These are phyloP conservation scores for Drosophila eugracilis DNA, from an alignment of 1,140 invertebrate species.

Conservation along the genomic window DNA sequence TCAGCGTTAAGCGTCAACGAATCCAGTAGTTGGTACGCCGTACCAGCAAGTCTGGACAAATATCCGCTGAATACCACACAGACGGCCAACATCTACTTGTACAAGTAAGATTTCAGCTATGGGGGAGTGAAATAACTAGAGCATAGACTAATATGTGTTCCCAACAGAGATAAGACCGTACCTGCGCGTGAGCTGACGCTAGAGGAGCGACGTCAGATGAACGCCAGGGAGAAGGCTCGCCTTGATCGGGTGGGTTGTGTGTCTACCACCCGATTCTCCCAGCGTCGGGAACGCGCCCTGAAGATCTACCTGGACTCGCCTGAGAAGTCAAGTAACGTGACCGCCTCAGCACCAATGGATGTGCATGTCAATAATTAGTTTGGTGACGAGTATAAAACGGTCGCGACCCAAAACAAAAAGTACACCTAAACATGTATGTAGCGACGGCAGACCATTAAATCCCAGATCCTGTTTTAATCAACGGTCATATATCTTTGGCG, in stretches of 20 bases:
- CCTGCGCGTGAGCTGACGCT: slow-evolving; percentile 86
- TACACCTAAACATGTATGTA: slow-evolving; percentile 36
- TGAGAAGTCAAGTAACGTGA: slow-evolving; percentile 66
- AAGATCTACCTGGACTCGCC: slow-evolving; percentile 90
- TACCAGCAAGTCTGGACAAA: slow-evolving; percentile 61
- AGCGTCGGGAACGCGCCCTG: slow-evolving; percentile 89
- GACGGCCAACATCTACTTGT: slow-evolving; percentile 77
- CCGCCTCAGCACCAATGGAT: slow-evolving; percentile 68
- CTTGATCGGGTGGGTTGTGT: slow-evolving; percentile 82
- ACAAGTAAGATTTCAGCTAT: slow-evolving; percentile 63
- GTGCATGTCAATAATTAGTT: slow-evolving; percentile 60
- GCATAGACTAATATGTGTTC: slow-evolving; percentile 4
- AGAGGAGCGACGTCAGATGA: slow-evolving; percentile 88
- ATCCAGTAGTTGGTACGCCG: slow-evolving; percentile 65
- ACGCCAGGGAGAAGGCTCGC: slow-evolving; percentile 87
- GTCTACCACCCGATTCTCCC: slow-evolving; percentile 85
- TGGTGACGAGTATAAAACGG: neutral
- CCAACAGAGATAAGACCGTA: slow-evolving; percentile 88
- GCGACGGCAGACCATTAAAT: slow-evolving; percentile 43
- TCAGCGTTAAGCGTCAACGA: slow-evolving; percentile 75
- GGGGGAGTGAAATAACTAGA: too few relatives aligned
- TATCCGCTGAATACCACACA: slow-evolving; percentile 66
- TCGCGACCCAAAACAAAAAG: slow-evolving; percentile 13
- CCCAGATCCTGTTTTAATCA: slow-evolving; percentile 38
- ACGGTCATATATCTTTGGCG: slow-evolving; percentile 10